A percentile compares a stretch with the other conserved stretches of the same genome.
Conservation (phyloP, 1,140 invertebrate genomes). For the Drosophila biarmipes region DNA sequence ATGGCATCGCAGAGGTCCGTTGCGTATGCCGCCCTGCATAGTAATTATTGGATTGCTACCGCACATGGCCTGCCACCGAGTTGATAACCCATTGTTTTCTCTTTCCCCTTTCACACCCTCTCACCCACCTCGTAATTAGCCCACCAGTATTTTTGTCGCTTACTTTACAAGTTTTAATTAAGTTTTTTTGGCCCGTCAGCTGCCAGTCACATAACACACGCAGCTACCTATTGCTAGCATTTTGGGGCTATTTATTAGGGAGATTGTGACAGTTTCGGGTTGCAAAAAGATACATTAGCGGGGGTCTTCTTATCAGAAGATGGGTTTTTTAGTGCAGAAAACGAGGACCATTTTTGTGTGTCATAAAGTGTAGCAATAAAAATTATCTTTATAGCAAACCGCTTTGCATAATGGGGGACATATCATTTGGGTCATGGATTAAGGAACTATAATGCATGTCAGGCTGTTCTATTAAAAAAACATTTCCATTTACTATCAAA, state of each 20-base stretch:
- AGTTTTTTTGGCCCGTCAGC: slow-evolving; percentile 29
- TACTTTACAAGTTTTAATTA: slow-evolving; percentile 37
- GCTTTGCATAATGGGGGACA: background rate
- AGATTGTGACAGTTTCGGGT: slow-evolving; percentile 4
- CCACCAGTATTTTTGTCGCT: slow-evolving; percentile 40
- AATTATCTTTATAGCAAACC: background rate
- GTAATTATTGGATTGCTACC: slow-evolving; percentile 60
- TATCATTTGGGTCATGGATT: background rate
- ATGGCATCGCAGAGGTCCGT: slow-evolving; percentile 21
- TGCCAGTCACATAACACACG: slow-evolving; percentile 6
- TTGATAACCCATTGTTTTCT: slow-evolving; percentile 55
- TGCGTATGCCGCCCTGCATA: slow-evolving; percentile 50
- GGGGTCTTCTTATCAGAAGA: slow-evolving; percentile 1
- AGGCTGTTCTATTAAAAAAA: background rate
- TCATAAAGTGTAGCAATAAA: background rate
- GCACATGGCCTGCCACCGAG: slow-evolving; percentile 20
- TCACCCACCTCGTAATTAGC: slow-evolving; percentile 67
- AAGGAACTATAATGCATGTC: background rate
- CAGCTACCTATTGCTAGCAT: background rate
- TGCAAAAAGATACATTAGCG: background rate
- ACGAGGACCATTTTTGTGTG: background rate
- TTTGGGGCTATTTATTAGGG: slow-evolving; percentile 20
- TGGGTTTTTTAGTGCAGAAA: slow-evolving; percentile 1
- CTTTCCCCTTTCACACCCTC: slow-evolving; percentile 18
- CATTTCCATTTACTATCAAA: background rate